Percentiles rank a stretch among this genome's conserved stretches.
Evolutionary conservation across 2,888 invertebrate species (phyloP).

Genomic region (Chelonus formosanus): DNA sequence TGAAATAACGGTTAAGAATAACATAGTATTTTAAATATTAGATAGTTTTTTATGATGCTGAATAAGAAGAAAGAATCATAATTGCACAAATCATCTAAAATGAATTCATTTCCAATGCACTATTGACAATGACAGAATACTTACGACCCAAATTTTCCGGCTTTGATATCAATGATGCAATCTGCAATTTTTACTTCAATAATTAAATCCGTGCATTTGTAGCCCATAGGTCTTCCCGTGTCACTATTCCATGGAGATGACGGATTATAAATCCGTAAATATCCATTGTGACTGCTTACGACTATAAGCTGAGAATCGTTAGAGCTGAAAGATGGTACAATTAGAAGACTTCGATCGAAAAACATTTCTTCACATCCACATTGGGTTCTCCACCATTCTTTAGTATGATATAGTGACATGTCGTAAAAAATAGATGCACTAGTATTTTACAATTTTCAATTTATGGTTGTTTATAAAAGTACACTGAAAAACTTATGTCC

Average conservation of each 20-base stretch:
- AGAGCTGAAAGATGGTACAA: conserved; percentile 47
- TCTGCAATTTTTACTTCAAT: conserved; percentile 79
- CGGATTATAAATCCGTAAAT: conserved; percentile 79
- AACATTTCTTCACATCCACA: conserved; percentile 74
- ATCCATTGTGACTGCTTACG: conserved; percentile 82
- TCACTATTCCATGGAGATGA: conserved; percentile 63
- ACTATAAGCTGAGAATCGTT: conserved; percentile 70
- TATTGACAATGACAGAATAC: too few species aligned
- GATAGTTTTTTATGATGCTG: too few species aligned
- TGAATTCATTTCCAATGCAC: too few species aligned
- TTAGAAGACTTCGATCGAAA: conserved; percentile 64
- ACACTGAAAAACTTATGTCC: too few species aligned
- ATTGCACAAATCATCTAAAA: too few species aligned
- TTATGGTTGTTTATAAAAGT: too few species aligned
- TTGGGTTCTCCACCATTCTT: conserved; percentile 87
- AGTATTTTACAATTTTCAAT: too few species aligned
- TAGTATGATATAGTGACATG: conserved; percentile 95
- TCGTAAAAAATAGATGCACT: too few species aligned
- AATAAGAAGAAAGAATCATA: too few species aligned
- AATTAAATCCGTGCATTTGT: conserved; percentile 73
- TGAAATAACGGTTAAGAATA: too few species aligned
- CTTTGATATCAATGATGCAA: conserved; percentile 82
- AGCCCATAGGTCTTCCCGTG: conserved; percentile 55
- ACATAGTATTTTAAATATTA: too few species aligned
- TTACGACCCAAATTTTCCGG: conserved; percentile 87